Evolutionary conservation across 1,140 invertebrate species (phyloP), one percentile per base, ranked within the genome.

Genomic region (Akabosia matsudoensis): DNA sequence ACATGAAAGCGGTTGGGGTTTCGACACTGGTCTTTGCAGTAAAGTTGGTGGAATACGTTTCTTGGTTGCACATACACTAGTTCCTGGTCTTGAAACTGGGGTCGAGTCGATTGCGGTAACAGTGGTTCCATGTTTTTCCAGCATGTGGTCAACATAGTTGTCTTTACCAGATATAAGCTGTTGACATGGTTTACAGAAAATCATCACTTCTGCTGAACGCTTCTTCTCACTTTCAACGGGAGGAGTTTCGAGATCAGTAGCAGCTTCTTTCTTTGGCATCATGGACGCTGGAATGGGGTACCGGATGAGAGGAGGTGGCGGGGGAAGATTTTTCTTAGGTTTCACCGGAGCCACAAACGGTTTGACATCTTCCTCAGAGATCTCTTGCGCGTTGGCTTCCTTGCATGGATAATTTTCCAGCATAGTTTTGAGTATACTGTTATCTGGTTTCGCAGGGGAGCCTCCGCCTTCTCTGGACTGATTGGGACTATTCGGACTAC

Each of bases 311-410:
- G 61, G 61, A 30, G 61, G 61, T 31, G 61, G 61, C 3, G 61
- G 61, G 28, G 61, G 61, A 28, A 67, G 61, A 67, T 67, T 67
- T 30, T 67, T 67, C 61, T 31, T 28, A 28, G 10, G 37, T 45
- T 45, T 45, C 18, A 18, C 7, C n/a, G n/a, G n/a, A n/a, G n/a
- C n/a, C n/a, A n/a, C n/a, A n/a, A n/a, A n/a, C n/a, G n/a, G n/a
- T 24, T 61, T 18, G 37, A 45, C 37, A 10, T 45, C 37, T 10
- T 18, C 18, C 37, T 22, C 54, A 61, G n/a, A n/a, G n/a, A n/a
- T 14, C 14, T 61, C 24, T 22, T 10, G 24, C 28, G 28, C 26
- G 61, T 45, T 30, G 54, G 10, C 61, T 67, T 2, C 3, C 18
- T 45, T 45, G 37, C 37, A 45, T 18, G 37, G 37, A 45, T 45